Base-by-base conservation (phyloP, 2,888 invertebrate genomes). In the Kryphioiulus occultus region DNA sequence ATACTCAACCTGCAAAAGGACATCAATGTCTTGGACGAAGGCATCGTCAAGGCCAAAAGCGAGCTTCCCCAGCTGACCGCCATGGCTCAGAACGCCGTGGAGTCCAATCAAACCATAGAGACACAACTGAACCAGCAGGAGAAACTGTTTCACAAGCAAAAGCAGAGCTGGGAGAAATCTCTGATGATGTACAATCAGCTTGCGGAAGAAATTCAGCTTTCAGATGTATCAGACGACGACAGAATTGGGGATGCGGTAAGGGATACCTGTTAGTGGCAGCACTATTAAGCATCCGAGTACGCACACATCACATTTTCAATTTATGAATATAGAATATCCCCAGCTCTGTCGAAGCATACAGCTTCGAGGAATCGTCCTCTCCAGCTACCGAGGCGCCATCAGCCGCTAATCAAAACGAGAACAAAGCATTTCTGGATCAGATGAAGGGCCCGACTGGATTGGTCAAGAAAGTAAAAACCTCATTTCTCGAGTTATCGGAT, bases 1-100 rank as follows among this genome's bases (percentile, higher is more conserved):
- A 44, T 86, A 39, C 78, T 86, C n/a, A 39, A 86, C 35, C 83
- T 86, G 19, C 86, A 88, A 82, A 88, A 86, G 39, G 82, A 86
- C 19, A 86, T 85, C 15, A 30, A 44, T 19, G 32, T 7, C 17
- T 85, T 87, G 22, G 87, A 87, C 22, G 82, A 84, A 7, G 47
- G 85, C 35, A 32, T 87, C 30, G 44, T 26, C 10, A 87, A 87
- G 53, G 47, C 32, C 42, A 87, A 84, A 22, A 85, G 30, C 19
- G 87, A 87, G 35, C 32, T 87, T 17, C 83, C 82, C 78, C 84
- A 47, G 44, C 35, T 87, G 7, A 30, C 22, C 15, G 26, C 85
- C 32, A 85, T 82, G 32, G 85, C 44, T 0, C 47, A 87, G n/a
- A 87, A 53, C 32, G 87, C 87, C 12, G 15, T 84, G 0, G 26